Conservation (phyloP, 2,888 invertebrate genomes). For the Aleiodes leptofemur region DNA sequence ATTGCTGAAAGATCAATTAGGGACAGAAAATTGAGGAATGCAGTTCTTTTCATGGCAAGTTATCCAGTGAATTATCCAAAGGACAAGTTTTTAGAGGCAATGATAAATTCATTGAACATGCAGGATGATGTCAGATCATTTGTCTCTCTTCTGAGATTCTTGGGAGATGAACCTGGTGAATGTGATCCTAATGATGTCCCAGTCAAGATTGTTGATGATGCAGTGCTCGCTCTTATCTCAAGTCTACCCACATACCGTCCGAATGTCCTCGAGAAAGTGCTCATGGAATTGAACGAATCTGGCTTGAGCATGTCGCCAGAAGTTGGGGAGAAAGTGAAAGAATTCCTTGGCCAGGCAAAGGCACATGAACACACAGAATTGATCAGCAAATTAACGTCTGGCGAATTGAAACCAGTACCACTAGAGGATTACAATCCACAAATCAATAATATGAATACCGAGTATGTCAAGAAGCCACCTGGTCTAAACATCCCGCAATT, state of each 20-base stretch:
- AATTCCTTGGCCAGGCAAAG: constrained; percentile 81
- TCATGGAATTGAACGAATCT: constrained; percentile 76
- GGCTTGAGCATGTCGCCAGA: constrained; percentile 82
- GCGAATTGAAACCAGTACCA: constrained; percentile 75
- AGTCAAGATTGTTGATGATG: constrained; percentile 34
- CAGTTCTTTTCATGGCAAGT: constrained; percentile 43
- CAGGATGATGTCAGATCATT: constrained; percentile 57
- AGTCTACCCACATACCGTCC: neutral
- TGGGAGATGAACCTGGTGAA: constrained; percentile 19
- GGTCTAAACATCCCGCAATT: constrained; percentile 30
- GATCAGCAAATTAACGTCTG: constrained; percentile 81
- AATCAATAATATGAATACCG: neutral
- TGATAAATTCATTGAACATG: constrained; percentile 49
- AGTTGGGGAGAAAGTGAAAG: constrained; percentile 81
- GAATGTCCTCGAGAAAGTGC: constrained; percentile 2
- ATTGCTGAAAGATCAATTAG: constrained; percentile 45
- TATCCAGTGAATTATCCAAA: constrained; percentile 46
- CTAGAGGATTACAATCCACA: constrained; percentile 22
- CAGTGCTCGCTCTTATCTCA: neutral
- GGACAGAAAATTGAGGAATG: constrained; percentile 54
- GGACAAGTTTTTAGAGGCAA: constrained; percentile 41
- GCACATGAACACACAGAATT: constrained; percentile 80
- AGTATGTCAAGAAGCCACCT: neutral
- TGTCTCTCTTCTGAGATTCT: constrained; percentile 39
- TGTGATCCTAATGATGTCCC: constrained; percentile 4